phyloP scores from a whole-genome alignment of 2,888 invertebrate genomes.

The Archips xylosteana region DNA sequence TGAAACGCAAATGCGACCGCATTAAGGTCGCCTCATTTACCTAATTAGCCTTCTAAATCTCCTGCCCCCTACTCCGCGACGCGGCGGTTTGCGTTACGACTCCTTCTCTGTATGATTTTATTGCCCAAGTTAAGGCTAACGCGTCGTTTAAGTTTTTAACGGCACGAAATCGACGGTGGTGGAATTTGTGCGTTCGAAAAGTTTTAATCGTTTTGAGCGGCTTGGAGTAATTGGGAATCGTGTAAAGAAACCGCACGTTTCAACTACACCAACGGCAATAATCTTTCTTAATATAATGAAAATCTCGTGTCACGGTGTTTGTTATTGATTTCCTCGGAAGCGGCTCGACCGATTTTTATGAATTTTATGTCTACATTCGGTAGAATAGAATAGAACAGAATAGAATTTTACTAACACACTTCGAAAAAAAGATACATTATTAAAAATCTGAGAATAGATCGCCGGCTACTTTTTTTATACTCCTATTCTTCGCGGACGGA shows the following conservation, averaged over 20 bases:
- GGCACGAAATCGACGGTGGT: constrained; percentile 14
- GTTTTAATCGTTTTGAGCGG: constrained; percentile 29
- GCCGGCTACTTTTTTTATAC: too few species aligned
- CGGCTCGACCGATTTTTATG: too few species aligned
- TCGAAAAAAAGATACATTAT: too few species aligned
- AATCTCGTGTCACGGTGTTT: too few species aligned
- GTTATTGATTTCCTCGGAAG: too few species aligned
- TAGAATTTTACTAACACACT: too few species aligned
- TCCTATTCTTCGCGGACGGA: too few species aligned
- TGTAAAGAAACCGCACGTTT: neutral
- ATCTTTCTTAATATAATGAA: too few species aligned
- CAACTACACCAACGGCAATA: neutral
- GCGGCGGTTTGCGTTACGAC: constrained; percentile 19
- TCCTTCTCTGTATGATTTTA: constrained; percentile 14
- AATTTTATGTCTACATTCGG: too few species aligned
- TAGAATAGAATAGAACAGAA: too few species aligned
- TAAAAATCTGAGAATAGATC: too few species aligned
- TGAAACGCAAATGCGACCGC: constrained; percentile 4
- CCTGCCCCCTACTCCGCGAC: neutral
- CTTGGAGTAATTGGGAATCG: neutral
- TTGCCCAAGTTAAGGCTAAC: constrained; percentile 30
- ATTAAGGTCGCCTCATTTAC: constrained; percentile 10
- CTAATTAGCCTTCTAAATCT: constrained; percentile 9
- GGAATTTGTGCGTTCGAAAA: constrained; percentile 31
- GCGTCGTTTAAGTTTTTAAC: constrained; percentile 38